Evolutionary conservation across 2,888 invertebrate genomes (phyloP), one percentile per base, ranked within the genome.

Genomic region (Dendrolimus pini): DNA sequence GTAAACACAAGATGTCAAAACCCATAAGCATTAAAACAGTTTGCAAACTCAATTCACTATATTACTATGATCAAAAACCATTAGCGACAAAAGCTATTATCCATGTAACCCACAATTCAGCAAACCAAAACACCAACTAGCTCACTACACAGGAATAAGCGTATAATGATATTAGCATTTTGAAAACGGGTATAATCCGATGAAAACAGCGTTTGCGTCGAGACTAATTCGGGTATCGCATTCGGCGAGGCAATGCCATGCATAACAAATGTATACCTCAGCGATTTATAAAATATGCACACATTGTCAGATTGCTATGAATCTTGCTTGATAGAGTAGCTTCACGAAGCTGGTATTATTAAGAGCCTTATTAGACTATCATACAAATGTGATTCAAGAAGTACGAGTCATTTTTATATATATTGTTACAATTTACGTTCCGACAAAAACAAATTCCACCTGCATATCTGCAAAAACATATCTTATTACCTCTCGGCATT

Each of bases 271-370:
- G 72, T 67, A 63, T 59, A 74, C 69, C 69, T 79, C 80, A 85
- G 71, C 79, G 79, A 76, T 81, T 73, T 75, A 85, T 87, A 80
- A 85, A 86, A 85, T 85, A 86, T 86, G 80, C 80, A 86, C 72
- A 74, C 74, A 72, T 68, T 73, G 78, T 75, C 75, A 80, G 75
- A 77, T 74, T 73, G 72, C 69, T 65, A 74, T 77, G 75, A 75
- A 74, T 76, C 74, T 76, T 72, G 62, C 62, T 64, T 70, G 66
- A 65, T 66, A 61, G 55, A 59, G 59, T 60, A 54, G 57, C 54
- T 59, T 41, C 47, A 60, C 58, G 54, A 52, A 52, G 41, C 57
- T 42, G 8, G 56, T 54, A 30, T 18, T 30, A 30, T 30, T 30
- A 6, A 30, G 30, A 30, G 30, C 30, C 6, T 30, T 30, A 30